Conservation (phyloP, 2,113 vertebrate species). For the Gavialis gangeticus region DNA sequence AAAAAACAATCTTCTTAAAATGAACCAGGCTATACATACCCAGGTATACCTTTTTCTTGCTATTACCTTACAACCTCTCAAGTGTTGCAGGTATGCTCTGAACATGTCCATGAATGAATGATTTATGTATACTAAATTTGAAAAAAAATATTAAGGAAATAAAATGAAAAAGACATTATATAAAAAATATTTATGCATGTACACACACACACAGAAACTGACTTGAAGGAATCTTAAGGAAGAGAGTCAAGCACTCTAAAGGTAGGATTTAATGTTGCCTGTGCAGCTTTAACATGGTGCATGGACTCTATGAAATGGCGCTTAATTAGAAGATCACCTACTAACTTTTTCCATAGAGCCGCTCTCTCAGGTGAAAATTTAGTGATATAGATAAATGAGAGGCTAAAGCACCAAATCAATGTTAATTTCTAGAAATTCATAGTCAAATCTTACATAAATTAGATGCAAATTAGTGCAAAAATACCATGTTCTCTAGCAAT, state of each 20-base stretch:
- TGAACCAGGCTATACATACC: not conserved
- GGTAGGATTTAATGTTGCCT: not conserved
- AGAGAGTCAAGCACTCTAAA: not conserved
- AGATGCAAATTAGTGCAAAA: not conserved
- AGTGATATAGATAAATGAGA: not conserved
- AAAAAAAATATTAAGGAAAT: not conserved
- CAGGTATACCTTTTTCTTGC: not conserved
- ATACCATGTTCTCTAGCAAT: not conserved
- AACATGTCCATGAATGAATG: not conserved
- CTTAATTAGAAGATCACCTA: not conserved
- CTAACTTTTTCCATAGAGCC: not conserved
- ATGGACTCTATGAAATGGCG: not conserved
- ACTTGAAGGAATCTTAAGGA: not conserved
- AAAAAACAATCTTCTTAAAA: not conserved
- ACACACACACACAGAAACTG: not conserved
- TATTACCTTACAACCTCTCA: not conserved
- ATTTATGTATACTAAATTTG: not conserved
- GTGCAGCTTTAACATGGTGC: not conserved
- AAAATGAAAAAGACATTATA: not conserved
- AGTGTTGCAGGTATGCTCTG: not conserved
- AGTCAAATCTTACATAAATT: not conserved
- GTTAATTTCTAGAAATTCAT: not conserved
- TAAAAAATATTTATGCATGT: not conserved
- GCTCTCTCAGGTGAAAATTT: not conserved
- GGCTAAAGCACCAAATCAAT: not conserved